Evolutionary conservation across 2,113 vertebrate genomes (phyloP).

Genomic region (Myiozetetes cayanensis): DNA sequence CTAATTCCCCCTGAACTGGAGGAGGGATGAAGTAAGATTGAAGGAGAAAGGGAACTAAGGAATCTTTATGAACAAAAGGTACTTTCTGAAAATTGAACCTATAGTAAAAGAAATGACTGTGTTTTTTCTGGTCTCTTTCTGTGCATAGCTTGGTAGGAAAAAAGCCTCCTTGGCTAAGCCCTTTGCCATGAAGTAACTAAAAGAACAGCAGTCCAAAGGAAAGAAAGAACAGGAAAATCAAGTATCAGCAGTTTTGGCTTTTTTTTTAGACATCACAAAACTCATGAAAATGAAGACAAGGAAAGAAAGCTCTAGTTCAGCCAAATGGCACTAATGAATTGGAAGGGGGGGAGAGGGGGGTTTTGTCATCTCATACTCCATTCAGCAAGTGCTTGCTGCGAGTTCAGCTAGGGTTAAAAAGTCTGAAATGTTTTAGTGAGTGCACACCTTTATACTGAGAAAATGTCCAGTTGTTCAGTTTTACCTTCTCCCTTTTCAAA

Average conservation of each 20-base stretch:
- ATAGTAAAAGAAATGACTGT: background rate
- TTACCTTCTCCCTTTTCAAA: background rate
- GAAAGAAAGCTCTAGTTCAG: background rate
- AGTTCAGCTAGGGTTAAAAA: background rate
- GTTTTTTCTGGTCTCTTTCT: background rate
- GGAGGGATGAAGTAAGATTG: background rate
- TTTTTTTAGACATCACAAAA: background rate
- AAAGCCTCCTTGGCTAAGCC: background rate
- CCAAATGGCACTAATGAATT: background rate
- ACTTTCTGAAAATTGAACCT: background rate
- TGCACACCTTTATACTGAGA: background rate
- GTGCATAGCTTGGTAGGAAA: background rate
- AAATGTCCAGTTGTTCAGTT: background rate
- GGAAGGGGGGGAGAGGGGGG: background rate
- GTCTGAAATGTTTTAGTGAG: background rate
- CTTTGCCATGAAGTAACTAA: background rate
- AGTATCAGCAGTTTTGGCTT: background rate
- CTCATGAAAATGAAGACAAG: background rate
- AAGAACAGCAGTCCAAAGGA: background rate
- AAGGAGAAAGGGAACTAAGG: background rate
- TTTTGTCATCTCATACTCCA: background rate
- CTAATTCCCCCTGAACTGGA: background rate
- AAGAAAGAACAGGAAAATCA: constrained; percentile 27
- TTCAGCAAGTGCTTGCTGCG: background rate
- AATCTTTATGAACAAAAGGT: background rate